phyloP scores from a whole-genome alignment of 2,113 vertebrate genomes.

The Petromus typicus region DNA sequence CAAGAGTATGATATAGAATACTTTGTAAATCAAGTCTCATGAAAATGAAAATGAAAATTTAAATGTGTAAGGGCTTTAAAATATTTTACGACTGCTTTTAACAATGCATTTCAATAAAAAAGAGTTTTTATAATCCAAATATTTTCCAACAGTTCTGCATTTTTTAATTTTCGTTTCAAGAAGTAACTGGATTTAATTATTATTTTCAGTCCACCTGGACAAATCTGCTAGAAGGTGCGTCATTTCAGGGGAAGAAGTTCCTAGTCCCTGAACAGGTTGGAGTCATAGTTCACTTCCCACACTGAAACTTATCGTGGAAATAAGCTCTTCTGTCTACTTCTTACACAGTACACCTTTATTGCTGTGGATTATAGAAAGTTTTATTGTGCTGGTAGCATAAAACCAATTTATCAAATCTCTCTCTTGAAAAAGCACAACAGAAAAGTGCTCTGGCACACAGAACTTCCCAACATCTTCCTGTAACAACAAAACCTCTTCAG shows the following conservation, averaged over 20 bases:
- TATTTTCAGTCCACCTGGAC: background rate
- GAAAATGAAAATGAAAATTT: slow-evolving; percentile 48
- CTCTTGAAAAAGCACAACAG: background rate
- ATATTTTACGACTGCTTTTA: background rate
- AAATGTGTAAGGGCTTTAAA: slow-evolving; percentile 42
- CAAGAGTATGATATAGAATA: background rate
- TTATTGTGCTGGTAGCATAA: background rate
- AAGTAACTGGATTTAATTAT: background rate
- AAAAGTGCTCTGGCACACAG: background rate
- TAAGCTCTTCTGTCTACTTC: background rate
- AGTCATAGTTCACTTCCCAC: background rate
- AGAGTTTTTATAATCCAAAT: slow-evolving; percentile 6
- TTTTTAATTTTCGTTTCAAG: slow-evolving; percentile 15
- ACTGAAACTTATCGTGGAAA: background rate
- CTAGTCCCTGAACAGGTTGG: background rate
- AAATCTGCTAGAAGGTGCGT: background rate
- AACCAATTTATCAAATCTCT: background rate
- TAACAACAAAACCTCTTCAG: background rate
- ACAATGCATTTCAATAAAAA: background rate
- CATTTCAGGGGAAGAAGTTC: background rate
- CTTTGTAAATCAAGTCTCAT: background rate
- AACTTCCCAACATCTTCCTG: background rate
- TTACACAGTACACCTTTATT: background rate
- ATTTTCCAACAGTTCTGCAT: background rate
- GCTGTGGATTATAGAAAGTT: background rate